Percentiles rank a stretch among this genome's conserved stretches.
These are phyloP conservation scores for Crossaster papposus DNA, from an alignment of 53 echinoderm and acorn worm genomes.

Conservation along the genomic window DNA sequence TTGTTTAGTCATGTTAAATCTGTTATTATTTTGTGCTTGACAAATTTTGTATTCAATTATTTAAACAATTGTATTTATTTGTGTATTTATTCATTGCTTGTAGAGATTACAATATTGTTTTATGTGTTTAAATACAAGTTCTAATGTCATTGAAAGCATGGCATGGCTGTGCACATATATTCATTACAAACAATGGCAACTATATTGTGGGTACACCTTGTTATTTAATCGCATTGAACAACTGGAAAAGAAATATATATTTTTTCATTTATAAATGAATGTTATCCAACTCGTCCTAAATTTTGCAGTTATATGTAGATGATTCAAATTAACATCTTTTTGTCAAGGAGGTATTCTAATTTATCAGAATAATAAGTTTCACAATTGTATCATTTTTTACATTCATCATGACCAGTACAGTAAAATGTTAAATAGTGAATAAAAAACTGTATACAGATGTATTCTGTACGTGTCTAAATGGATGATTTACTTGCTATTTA, in stretches of 20 bases:
- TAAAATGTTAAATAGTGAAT: not conserved
- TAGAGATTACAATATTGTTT: not conserved
- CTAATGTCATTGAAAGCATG: not conserved
- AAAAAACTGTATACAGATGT: not conserved
- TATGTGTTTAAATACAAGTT: not conserved
- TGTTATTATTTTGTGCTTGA: not conserved
- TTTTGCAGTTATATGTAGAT: not conserved
- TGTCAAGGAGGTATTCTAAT: not conserved
- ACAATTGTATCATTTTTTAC: not conserved
- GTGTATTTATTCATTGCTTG: slow-evolving; percentile 36
- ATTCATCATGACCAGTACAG: slow-evolving; percentile 22
- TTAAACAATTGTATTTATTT: no score
- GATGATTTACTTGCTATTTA: not conserved
- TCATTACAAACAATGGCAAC: no score
- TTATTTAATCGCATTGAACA: no score
- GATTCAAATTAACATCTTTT: no score
- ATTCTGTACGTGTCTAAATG: no score
- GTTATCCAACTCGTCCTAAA: no score
- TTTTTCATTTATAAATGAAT: no score
- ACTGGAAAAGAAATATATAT: no score
- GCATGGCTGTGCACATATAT: not conserved
- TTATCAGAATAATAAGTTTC: not conserved
- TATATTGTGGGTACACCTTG: no score
- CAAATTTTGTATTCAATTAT: slow-evolving; percentile 41
- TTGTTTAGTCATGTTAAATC: no score